Conservation (phyloP, 2,113 vertebrate genomes). For the Phaetusa simplex region DNA sequence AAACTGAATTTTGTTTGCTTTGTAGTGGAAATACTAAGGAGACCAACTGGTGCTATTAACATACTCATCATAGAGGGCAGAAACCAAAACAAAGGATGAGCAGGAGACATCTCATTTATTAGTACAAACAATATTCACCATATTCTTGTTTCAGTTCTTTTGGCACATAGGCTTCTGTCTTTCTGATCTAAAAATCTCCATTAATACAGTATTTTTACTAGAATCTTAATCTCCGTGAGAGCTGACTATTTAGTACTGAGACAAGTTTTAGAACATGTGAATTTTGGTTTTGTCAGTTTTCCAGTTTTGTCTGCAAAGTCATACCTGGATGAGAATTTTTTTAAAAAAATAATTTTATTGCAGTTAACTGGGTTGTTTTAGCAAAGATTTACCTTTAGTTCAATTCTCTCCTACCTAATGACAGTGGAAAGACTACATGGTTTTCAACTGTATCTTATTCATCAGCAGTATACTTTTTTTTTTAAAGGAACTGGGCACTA, state of each 20-base stretch:
- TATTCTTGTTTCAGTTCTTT: neutral
- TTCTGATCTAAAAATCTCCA: neutral
- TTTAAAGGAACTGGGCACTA: neutral
- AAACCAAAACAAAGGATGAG: neutral
- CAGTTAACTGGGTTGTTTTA: neutral
- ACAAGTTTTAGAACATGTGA: neutral
- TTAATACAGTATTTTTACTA: neutral
- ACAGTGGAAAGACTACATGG: neutral
- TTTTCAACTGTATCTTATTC: neutral
- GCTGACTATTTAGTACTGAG: neutral
- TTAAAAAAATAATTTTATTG: neutral
- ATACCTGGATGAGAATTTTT: neutral
- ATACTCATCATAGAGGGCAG: neutral
- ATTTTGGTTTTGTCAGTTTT: neutral
- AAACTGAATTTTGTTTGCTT: neutral
- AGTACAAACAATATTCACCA: neutral
- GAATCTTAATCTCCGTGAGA: neutral
- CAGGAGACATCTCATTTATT: neutral
- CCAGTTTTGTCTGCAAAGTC: neutral
- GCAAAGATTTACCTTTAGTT: neutral
- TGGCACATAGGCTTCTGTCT: neutral
- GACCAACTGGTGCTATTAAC: neutral
- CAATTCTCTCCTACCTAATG: neutral
- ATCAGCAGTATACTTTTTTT: neutral
- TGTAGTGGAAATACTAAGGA: neutral